These are phyloP conservation scores for Geodia barretti DNA, from an alignment of 37 sponge, comb jelly and placozoan species.

Conservation along the genomic window DNA sequence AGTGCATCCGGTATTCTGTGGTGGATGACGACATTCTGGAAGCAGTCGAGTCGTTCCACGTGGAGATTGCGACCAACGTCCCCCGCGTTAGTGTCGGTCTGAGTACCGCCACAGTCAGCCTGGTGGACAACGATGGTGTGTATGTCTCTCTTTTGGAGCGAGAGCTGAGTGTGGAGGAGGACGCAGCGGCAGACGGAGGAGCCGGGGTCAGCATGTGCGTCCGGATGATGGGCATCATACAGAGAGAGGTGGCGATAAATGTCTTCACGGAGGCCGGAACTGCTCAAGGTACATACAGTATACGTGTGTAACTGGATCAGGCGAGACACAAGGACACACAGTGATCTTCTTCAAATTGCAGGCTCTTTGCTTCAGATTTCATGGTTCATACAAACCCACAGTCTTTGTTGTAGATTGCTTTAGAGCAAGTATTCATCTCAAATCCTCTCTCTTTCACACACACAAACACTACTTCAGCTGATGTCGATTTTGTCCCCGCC, in stretches of 20 bases:
- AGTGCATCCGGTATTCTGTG: conserved; percentile 9
- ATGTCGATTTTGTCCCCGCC: not conserved
- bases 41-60: conserved; percentile 23
- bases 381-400: too few species aligned
- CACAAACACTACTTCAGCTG: not conserved
- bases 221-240: not conserved
- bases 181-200: not conserved
- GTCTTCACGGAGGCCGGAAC: not conserved
- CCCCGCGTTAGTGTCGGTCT: not conserved
- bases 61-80: conserved; percentile 5
- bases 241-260: not conserved
- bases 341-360: too few species aligned
- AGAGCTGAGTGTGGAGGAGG: not conserved
- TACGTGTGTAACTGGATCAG: not conserved
- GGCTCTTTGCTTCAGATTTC: too few species aligned
- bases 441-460: too few species aligned
- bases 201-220: not conserved
- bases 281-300: conserved; percentile 15
- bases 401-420: too few species aligned
- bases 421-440: not conserved
- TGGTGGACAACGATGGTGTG: conserved; percentile 47
- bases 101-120: not conserved
- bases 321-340: too few species aligned
- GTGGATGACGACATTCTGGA: conserved; percentile 22
- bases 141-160: not conserved